A percentile compares a stretch with the other conserved stretches of the same genome.
Conservation (phyloP, 1,140 invertebrate species). For the Brachionus koreanus region DNA sequence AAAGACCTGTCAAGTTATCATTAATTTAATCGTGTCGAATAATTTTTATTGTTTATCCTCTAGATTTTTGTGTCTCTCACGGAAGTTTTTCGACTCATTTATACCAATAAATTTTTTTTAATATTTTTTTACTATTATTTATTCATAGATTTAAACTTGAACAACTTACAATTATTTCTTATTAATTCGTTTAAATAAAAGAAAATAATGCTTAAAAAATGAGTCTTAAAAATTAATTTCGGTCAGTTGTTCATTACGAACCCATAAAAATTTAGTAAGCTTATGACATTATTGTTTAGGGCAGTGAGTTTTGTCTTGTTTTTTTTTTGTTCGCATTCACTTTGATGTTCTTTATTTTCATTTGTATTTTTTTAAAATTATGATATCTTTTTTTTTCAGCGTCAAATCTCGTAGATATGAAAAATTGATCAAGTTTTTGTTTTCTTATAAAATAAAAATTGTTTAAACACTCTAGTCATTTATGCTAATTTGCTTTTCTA, state of each 20-base stretch:
- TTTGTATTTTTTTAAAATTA: neutral
- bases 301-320: neutral
- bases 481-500: no score
- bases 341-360: neutral
- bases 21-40: neutral
- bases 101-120: constrained; percentile 36
- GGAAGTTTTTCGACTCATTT: constrained; percentile 36
- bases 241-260: neutral
- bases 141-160: constrained; percentile 10
- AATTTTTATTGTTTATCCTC: neutral
- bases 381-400: neutral
- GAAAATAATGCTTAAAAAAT: constrained; percentile 15
- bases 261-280: neutral
- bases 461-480: neutral
- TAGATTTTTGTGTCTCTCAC: constrained; percentile 14
- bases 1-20: constrained; percentile 65
- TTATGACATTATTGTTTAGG: neutral
- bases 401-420: neutral
- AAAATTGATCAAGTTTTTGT: neutral
- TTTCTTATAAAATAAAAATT: constrained; percentile 1
- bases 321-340: neutral
- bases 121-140: constrained; percentile 36
- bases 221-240: neutral
- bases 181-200: constrained; percentile 33
- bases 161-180: neutral